These are phyloP conservation scores for Sarcophaga carnaria DNA, from an alignment of 2,888 invertebrate genomes.

Conservation along the genomic window DNA sequence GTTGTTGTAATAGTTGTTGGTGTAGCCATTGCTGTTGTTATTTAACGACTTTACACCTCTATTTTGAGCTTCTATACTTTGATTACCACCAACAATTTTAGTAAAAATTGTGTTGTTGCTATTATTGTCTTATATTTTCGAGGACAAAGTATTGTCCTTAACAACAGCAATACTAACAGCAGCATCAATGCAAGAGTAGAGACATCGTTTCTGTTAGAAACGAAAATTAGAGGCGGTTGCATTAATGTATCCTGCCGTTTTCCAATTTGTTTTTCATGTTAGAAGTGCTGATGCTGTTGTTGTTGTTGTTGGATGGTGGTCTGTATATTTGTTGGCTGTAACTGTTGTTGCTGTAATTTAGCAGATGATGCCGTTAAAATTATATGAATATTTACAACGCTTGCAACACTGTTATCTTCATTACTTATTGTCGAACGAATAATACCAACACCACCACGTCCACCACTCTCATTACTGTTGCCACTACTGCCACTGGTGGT, in stretches of 20 bases:
- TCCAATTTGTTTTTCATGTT: constrained; percentile 63
- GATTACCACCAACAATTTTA: constrained; percentile 37
- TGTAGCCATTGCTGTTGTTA: constrained; percentile 59
- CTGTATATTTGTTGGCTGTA: too few relatives aligned
- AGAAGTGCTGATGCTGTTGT: constrained; percentile 42
- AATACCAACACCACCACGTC: neutral
- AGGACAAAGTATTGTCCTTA: constrained; percentile 62
- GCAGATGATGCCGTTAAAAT: constrained; percentile 79
- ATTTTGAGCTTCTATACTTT: constrained; percentile 58
- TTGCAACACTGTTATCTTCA: constrained; percentile 71
- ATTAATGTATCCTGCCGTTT: constrained; percentile 75
- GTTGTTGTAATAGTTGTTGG: constrained; percentile 33
- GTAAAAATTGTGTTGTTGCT: constrained; percentile 63
- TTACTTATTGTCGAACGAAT: constrained; percentile 33
- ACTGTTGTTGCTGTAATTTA: constrained; percentile 71
- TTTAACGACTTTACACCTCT: constrained; percentile 59
- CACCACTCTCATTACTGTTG: constrained; percentile 63
- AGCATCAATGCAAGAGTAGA: neutral
- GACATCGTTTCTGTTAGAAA: constrained; percentile 60
- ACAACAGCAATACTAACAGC: neutral
- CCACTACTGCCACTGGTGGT: constrained; percentile 34
- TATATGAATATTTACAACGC: constrained; percentile 80
- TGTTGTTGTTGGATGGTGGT: constrained; percentile 65
- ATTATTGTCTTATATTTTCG: constrained; percentile 64
- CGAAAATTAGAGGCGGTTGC: constrained; percentile 61